Conservation (phyloP, 2,888 invertebrate genomes). For the Hydropsyche betteni region DNA sequence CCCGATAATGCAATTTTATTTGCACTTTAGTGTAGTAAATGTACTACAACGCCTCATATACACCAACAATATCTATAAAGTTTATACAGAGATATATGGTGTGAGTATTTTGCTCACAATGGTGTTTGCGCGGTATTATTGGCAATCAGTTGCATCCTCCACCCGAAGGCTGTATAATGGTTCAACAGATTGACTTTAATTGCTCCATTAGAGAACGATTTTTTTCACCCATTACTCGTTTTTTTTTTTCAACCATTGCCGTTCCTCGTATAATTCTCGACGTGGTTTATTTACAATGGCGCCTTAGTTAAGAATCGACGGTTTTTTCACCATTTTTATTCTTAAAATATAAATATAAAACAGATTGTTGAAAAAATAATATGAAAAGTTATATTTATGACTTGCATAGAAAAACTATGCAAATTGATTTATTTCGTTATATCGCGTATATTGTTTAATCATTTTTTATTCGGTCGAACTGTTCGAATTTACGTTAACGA, state of each 20-base stretch:
- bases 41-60: no score
- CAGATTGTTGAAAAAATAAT: no score
- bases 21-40: no score
- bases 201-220: slow-evolving; percentile 42
- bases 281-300: slow-evolving; percentile 14
- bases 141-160: slow-evolving; percentile 32
- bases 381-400: no score
- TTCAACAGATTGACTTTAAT: slow-evolving; percentile 47
- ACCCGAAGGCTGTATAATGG: slow-evolving; percentile 43
- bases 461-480: not conserved
- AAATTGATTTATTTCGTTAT: not conserved
- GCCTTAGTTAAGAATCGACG: not conserved
- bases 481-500: slow-evolving; percentile 46
- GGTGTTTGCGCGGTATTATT: slow-evolving; percentile 28
- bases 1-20: no score
- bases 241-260: not conserved
- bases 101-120: slow-evolving; percentile 4
- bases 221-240: slow-evolving; percentile 28
- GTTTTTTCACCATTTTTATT: no score
- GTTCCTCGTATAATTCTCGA: not conserved
- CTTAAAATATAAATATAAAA: no score
- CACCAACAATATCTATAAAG: no score
- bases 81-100: no score
- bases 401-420: no score
- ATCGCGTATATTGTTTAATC: not conserved